Conservation (phyloP, 2,113 vertebrate genomes). For the Rattus rattus region DNA sequence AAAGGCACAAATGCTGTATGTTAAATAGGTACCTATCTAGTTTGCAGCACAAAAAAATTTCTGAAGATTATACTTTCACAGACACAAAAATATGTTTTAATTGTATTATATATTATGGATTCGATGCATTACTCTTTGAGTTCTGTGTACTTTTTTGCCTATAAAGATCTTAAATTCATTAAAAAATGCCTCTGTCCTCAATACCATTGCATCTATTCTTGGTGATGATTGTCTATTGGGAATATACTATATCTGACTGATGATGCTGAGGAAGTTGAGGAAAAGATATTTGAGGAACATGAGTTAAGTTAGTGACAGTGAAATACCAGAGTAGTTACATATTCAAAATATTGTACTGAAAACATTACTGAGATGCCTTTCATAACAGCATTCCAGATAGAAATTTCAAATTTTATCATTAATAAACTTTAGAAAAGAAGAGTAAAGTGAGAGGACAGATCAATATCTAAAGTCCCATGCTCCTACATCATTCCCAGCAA, state of each 20-base stretch:
- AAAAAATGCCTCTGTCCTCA: background rate
- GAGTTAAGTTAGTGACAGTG: background rate
- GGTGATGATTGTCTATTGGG: no score
- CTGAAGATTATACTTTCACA: background rate
- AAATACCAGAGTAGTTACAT: background rate
- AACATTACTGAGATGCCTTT: background rate
- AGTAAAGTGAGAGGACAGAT: background rate
- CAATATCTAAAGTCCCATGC: no score
- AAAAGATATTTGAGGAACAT: background rate
- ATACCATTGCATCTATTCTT: background rate
- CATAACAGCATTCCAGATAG: background rate
- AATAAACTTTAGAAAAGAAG: background rate
- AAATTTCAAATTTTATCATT: background rate
- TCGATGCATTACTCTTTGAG: background rate
- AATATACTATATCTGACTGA: background rate
- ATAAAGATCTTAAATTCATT: background rate
- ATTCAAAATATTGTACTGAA: background rate
- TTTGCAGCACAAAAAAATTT: background rate
- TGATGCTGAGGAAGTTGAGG: background rate
- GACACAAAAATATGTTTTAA: background rate
- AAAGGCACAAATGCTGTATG: background rate
- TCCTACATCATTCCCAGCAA: background rate
- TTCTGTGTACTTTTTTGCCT: background rate
- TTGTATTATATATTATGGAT: background rate
- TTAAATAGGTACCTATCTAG: background rate